Evolutionary conservation across 2,888 invertebrate genomes (phyloP).

Genomic region (Philonicus albiceps): DNA sequence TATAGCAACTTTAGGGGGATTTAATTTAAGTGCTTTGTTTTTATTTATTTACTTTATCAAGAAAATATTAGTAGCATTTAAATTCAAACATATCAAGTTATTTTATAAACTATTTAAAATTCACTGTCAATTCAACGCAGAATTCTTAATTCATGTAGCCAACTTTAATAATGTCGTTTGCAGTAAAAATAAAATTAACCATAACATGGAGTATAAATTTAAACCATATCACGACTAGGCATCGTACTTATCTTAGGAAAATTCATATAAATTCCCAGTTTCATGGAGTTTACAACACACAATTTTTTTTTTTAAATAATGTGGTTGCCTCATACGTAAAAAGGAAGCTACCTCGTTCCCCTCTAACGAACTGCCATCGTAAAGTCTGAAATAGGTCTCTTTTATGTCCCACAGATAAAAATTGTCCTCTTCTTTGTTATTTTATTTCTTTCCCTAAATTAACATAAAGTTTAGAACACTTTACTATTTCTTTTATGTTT

Average conservation of each 20-base stretch:
- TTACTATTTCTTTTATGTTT: neutral
- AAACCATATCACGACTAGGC: neutral
- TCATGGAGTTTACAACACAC: neutral
- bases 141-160: neutral
- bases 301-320: neutral
- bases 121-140: neutral
- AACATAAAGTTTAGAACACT: neutral
- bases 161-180: neutral
- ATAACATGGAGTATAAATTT: neutral
- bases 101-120: neutral
- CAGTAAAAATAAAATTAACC: neutral
- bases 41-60: neutral
- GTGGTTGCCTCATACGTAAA: neutral
- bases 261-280: neutral
- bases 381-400: neutral
- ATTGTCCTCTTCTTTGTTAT: neutral
- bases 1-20: neutral
- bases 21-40: neutral
- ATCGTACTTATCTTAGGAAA: neutral
- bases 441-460: neutral
- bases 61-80: neutral
- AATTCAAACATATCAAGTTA: too few species aligned
- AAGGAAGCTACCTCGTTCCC: neutral
- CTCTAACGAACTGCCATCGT: neutral
- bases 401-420: neutral